phyloP scores from a whole-genome alignment of 2,888 invertebrate genomes.

The Proisotoma minuta region DNA sequence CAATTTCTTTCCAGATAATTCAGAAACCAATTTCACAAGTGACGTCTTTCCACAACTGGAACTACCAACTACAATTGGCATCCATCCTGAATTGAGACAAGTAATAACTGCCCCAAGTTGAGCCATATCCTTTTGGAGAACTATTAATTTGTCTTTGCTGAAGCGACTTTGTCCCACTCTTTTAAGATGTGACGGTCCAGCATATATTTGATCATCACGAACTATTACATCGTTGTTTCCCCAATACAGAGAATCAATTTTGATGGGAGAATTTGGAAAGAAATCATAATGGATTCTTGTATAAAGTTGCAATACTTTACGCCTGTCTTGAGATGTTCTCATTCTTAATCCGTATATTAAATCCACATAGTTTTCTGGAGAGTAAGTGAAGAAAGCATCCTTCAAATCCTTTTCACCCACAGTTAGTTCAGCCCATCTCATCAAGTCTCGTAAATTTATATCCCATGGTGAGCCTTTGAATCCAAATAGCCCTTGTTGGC shows the following conservation, averaged over 20 bases:
- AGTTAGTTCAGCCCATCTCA: slow-evolving; percentile 72
- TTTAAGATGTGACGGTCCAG: slow-evolving; percentile 32
- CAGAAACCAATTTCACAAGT: slow-evolving; percentile 69
- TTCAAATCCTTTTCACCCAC: slow-evolving; percentile 38
- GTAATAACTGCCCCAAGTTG: slow-evolving; percentile 73
- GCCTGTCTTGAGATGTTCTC: slow-evolving; percentile 71
- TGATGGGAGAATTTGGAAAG: neutral
- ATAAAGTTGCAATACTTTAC: slow-evolving; percentile 56
- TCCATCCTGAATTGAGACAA: slow-evolving; percentile 87
- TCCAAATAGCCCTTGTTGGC: slow-evolving; percentile 65
- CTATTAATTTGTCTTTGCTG: slow-evolving; percentile 51
- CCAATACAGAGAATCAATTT: slow-evolving; percentile 16
- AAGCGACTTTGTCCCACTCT: slow-evolving; percentile 11
- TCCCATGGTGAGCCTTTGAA: slow-evolving; percentile 88
- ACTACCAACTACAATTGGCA: slow-evolving; percentile 78
- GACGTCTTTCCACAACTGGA: slow-evolving; percentile 75
- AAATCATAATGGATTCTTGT: slow-evolving; percentile 6
- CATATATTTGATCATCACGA: slow-evolving; percentile 22
- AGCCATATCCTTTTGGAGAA: slow-evolving; percentile 59
- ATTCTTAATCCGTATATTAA: slow-evolving; percentile 83
- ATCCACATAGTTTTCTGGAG: slow-evolving; percentile 63
- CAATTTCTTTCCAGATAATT: slow-evolving; percentile 67
- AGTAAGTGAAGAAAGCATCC: neutral
- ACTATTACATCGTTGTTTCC: slow-evolving; percentile 36
- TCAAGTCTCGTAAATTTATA: slow-evolving; percentile 91